Evolutionary conservation across 2,888 invertebrate species (phyloP), one percentile per base, ranked within the genome.

Genomic region (Rhabditoides inermis): DNA sequence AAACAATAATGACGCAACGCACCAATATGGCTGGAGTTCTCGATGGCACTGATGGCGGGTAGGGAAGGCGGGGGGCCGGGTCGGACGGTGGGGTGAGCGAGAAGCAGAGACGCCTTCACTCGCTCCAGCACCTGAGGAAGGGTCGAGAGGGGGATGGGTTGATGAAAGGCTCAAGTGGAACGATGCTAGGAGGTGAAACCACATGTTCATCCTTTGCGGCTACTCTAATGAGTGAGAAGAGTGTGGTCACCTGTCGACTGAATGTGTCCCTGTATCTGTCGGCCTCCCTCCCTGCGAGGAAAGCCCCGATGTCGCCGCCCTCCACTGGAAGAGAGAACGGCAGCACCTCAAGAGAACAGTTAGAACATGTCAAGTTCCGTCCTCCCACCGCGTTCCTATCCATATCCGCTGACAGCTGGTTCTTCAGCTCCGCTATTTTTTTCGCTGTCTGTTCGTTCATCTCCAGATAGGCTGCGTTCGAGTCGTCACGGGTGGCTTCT

Each of bases 261-360:
- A 61, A 56, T 32, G 53, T 57, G 42, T 63, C 62, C 23, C 57
- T 53, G 49, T 66, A 66, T 27, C 57, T 53, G 18, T 66, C 66
- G 4, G 55, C 53, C 6, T 56, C 56, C 22, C 54, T 53, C 25
- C 58, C 53, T 15, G 51, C 50, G 48, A 64, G 56, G 49, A 66
- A 66, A 22, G 51, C 48, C 40, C 45, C 53, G 40, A 61, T 55
- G 36, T 63, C 63, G 30, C 46, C 55, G 41, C 48, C 57, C 37
- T 63, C 63, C 20, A 55, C 52, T 35, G 53, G 49, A 22, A 63
- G 26, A 20, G 40, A n/a, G 40, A 39, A 39, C n/a, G 40, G 7
- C 18, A 39, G 40, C 7, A 10, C 12, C 40, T 39, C 7, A 10
- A 39, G 10, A 18, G 10, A 20, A 10, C 7, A n/a, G n/a, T n/a